Evolutionary conservation across 2,113 vertebrate genomes (phyloP).

Genomic region (Salvelinus sp.): DNA sequence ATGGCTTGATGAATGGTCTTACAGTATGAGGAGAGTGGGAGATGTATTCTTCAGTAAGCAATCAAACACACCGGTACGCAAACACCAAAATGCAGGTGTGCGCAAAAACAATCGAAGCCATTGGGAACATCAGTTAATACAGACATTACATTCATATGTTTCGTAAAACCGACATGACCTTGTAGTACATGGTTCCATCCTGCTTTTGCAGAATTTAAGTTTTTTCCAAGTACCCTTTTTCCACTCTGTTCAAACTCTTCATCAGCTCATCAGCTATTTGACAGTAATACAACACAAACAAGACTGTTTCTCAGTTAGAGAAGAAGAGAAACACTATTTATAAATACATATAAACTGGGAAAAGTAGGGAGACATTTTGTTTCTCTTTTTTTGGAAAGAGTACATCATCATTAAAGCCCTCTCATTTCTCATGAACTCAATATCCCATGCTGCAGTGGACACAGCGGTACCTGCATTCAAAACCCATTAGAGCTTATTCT

Average conservation of each 20-base stretch:
- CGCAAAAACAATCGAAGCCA: too few species aligned
- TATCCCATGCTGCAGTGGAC: conserved; percentile 45
- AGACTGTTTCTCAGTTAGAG: conserved; percentile 1
- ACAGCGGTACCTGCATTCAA: conserved; percentile 71
- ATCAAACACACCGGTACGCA: conserved; percentile 1
- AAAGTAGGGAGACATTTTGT: conserved; percentile 15
- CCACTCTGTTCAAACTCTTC: conserved; percentile 13
- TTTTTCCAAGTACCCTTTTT: background rate
- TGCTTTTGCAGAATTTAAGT: too few species aligned
- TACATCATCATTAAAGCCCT: conserved; percentile 49
- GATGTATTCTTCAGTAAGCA: background rate
- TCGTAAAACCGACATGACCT: background rate
- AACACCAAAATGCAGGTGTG: too few species aligned
- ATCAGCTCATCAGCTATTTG: conserved; percentile 4
- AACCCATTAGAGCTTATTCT: conserved; percentile 68
- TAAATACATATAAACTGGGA: conserved; percentile 22
- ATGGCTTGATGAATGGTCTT: conserved; percentile 41
- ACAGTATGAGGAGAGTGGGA: conserved; percentile 26
- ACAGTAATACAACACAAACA: conserved; percentile 29
- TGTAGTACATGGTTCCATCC: background rate
- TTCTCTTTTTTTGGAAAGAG: conserved; percentile 44
- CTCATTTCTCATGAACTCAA: conserved; percentile 69
- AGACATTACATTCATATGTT: background rate
- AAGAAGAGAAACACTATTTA: conserved; percentile 24
- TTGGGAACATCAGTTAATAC: too few species aligned